phyloP scores from a whole-genome alignment of 1,140 invertebrate genomes.

The Alviniconcha marisindica region DNA sequence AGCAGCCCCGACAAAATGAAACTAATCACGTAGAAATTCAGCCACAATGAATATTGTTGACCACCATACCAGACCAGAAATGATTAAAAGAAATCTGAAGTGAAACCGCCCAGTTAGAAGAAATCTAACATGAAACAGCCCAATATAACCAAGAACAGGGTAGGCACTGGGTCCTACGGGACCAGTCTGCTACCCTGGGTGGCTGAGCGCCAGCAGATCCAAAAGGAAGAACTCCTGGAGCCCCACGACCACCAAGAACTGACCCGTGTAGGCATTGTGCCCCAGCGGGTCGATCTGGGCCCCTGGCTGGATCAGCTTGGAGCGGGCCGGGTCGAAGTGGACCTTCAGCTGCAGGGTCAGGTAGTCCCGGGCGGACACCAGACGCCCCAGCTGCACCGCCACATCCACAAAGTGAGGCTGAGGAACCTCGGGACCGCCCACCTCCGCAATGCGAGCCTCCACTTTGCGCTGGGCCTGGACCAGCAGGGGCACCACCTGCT shows the following conservation, averaged over 20 bases:
- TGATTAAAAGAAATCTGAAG: too few relatives aligned
- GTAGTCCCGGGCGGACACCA: slow-evolving; percentile 69
- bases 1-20: too few relatives aligned
- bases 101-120: too few relatives aligned
- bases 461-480: slow-evolving; percentile 73
- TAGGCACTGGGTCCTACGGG: too few relatives aligned
- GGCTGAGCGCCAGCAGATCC: too few relatives aligned
- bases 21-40: too few relatives aligned
- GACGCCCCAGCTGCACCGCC: slow-evolving; percentile 56
- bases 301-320: slow-evolving; percentile 52
- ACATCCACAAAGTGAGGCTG: slow-evolving; percentile 69
- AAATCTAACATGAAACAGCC: too few relatives aligned
- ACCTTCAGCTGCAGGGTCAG: slow-evolving; percentile 65
- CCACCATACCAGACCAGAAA: too few relatives aligned
- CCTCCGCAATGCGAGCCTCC: slow-evolving; percentile 53
- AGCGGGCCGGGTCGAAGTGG: slow-evolving; percentile 49
- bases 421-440: slow-evolving; percentile 58
- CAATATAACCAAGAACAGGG: too few relatives aligned
- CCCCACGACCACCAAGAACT: slow-evolving; percentile 35
- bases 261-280: slow-evolving; percentile 69
- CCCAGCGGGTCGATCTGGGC: slow-evolving; percentile 70
- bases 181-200: too few relatives aligned
- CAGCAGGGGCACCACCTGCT: slow-evolving; percentile 71
- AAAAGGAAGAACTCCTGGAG: too few relatives aligned
- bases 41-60: too few relatives aligned